Percentiles rank a stretch among this genome's conserved stretches.
These are phyloP conservation scores for Mandrillus leucophaeus DNA, from an alignment of 2,113 vertebrate species.

Conservation along the genomic window DNA sequence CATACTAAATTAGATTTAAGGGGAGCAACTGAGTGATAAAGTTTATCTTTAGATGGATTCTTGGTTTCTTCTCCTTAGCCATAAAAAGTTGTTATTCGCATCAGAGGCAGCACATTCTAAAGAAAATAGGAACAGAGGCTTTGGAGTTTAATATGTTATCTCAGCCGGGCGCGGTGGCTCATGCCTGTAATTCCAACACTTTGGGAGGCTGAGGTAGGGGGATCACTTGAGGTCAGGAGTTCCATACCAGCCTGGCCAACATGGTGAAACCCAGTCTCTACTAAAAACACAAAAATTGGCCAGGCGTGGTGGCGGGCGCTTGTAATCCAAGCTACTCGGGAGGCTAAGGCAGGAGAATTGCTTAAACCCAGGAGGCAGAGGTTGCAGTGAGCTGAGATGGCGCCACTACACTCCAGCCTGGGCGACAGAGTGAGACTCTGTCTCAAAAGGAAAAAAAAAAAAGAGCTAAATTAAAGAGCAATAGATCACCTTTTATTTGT, in stretches of 20 bases:
- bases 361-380: no score
- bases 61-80: neutral
- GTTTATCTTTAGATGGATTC: neutral
- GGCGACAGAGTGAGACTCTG: neutral
- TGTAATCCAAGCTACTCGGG: no score
- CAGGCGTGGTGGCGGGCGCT: no score
- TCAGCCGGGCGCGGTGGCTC: neutral
- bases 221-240: no score
- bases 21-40: neutral
- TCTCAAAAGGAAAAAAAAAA: neutral
- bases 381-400: no score
- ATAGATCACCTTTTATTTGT: neutral
- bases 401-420: no score
- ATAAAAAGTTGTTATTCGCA: neutral
- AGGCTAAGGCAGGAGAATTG: no score
- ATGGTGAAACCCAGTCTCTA: no score
- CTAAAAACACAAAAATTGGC: no score
- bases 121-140: neutral
- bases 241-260: no score
- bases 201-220: no score
- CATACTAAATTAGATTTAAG: neutral
- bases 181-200: no score
- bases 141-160: neutral
- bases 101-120: neutral
- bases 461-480: neutral